phyloP scores from a whole-genome alignment of 2,113 vertebrate genomes.

The Larimichthys polyactis region DNA sequence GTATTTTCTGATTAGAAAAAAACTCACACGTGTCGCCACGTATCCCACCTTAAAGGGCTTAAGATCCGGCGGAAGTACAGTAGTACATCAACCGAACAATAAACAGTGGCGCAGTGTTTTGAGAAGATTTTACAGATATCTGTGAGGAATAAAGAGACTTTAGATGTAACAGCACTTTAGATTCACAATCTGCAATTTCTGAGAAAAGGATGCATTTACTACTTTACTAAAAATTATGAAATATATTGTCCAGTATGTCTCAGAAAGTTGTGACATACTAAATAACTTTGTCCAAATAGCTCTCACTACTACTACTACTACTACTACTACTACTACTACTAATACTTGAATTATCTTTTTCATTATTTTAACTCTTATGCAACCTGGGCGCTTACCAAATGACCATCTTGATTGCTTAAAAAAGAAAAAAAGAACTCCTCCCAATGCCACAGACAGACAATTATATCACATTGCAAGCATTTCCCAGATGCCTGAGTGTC shows the following conservation, averaged over 20 bases:
- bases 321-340: too few species aligned
- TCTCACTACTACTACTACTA: neutral
- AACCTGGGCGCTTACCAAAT: neutral
- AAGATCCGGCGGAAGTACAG: conserved; percentile 5
- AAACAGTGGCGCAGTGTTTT: too few species aligned
- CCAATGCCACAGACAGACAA: conserved; percentile 43
- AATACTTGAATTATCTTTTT: neutral
- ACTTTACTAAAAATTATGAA: neutral
- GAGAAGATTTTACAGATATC: too few species aligned
- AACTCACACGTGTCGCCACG: neutral
- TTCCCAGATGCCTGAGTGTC: conserved; percentile 51
- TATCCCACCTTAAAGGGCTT: neutral
- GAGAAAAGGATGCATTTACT: neutral
- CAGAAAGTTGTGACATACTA: neutral
- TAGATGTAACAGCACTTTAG: neutral
- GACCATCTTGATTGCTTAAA: neutral
- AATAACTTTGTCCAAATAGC: neutral
- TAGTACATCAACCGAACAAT: too few species aligned
- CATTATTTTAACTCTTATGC: neutral
- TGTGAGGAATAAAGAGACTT: too few species aligned
- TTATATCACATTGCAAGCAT: conserved; percentile 33
- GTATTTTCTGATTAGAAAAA: conserved; percentile 5
- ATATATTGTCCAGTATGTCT: neutral
- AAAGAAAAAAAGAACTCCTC: conserved; percentile 7
- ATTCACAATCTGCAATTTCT: neutral